These are phyloP conservation scores for Coremacera marginata DNA, from an alignment of 2,888 invertebrate genomes.

Conservation along the genomic window DNA sequence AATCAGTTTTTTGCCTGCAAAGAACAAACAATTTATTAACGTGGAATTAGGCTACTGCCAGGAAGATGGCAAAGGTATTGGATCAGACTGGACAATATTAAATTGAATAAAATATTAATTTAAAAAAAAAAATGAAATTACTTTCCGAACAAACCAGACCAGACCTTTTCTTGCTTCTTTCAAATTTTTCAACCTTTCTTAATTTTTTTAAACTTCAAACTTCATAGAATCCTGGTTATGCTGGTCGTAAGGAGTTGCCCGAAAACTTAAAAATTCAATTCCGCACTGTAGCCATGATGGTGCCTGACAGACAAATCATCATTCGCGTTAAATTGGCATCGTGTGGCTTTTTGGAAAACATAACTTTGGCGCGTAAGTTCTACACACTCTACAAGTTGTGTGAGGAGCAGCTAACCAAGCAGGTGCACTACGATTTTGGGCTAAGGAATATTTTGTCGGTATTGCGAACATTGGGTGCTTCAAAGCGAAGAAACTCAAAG, in stretches of 20 bases:
- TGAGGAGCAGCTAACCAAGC: constrained; percentile 97
- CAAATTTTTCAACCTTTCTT: too few relatives aligned
- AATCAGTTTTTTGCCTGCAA: too few relatives aligned
- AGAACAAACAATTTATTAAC: too few relatives aligned
- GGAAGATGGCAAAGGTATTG: too few relatives aligned
- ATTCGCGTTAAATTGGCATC: constrained; percentile 96
- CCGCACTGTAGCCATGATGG: constrained; percentile 99
- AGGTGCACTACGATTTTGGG: constrained; percentile 98
- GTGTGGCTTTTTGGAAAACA: constrained; percentile 96
- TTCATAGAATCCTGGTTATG: constrained; percentile 93
- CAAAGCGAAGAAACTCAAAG: constrained; percentile 90
- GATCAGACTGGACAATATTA: too few relatives aligned
- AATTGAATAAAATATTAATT: too few relatives aligned
- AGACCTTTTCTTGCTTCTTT: background rate
- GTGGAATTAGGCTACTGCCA: too few relatives aligned
- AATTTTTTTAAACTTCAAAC: background rate
- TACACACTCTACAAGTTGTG: constrained; percentile 96
- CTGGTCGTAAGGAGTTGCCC: constrained; percentile 94
- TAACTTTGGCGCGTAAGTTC: constrained; percentile 94
- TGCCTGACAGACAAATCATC: constrained; percentile 96
- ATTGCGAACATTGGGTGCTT: constrained; percentile 89
- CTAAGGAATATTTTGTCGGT: constrained; percentile 95
- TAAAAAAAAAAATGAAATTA: too few relatives aligned
- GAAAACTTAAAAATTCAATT: constrained; percentile 98
- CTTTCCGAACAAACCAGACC: background rate